Evolutionary conservation across 2,113 vertebrate genomes (phyloP).

Genomic region (Gasterosteus aculeatus): DNA sequence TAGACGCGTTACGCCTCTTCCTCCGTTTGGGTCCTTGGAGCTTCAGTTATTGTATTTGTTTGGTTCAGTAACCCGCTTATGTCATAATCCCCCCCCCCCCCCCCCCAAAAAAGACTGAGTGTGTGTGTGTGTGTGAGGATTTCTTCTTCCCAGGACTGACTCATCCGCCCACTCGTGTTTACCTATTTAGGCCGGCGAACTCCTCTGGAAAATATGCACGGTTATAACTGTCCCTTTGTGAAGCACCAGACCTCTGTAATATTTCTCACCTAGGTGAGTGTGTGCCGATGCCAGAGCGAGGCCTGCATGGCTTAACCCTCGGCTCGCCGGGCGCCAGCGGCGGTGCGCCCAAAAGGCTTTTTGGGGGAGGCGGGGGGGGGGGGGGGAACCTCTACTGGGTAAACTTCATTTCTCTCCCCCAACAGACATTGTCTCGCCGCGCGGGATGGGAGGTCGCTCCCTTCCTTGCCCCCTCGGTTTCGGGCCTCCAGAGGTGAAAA

Average conservation of each 20-base stretch:
- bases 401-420: slow-evolving; percentile 30
- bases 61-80: slow-evolving; percentile 13
- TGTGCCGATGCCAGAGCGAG: slow-evolving; percentile 71
- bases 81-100: no score
- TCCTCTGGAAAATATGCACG: slow-evolving; percentile 84
- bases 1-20: neutral
- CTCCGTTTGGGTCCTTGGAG: neutral
- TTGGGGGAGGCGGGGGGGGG: no score
- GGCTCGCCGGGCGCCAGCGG: slow-evolving; percentile 20
- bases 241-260: slow-evolving; percentile 84
- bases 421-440: slow-evolving; percentile 61
- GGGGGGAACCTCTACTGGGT: slow-evolving; percentile 54
- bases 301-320: slow-evolving; percentile 71
- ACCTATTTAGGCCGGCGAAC: slow-evolving; percentile 76
- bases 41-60: slow-evolving; percentile 8
- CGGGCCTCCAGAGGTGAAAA: slow-evolving; percentile 12
- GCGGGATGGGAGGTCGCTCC: slow-evolving; percentile 19
- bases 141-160: slow-evolving; percentile 75
- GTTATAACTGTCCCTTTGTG: slow-evolving; percentile 85
- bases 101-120: neutral
- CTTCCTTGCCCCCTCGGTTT: neutral
- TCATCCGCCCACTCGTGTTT: slow-evolving; percentile 77
- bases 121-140: slow-evolving; percentile 12
- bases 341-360: neutral
- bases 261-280: slow-evolving; percentile 84